Evolutionary conservation across 2,888 invertebrate species (phyloP), one percentile per base, ranked within the genome.

Genomic region (Troides aeacus): DNA sequence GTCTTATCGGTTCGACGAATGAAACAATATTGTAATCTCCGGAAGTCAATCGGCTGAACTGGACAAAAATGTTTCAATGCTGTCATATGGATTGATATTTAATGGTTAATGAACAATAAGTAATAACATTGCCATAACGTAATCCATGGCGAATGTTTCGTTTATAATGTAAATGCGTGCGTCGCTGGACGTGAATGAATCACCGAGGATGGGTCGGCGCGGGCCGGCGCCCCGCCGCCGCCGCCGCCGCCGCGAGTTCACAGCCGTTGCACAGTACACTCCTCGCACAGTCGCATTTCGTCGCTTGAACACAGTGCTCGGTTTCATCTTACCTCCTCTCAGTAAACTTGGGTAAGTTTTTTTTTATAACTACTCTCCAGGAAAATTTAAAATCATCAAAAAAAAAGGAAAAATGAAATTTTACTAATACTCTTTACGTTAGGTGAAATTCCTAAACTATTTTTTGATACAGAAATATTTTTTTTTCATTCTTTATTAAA

Each of bases 221-320:
- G 4, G n/a, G 7, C 21, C n/a, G 21, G n/a, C n/a, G n/a, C n/a
- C 76, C 78, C 80, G 77, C 81, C 84, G 82, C 84, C 85, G 83
- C 81, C 84, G 78, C 74, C 74, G 73, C 74, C 70, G 70, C 71
- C 72, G 74, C 67, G 70, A 67, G 56, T 66, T 76, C 73, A 74
- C 75, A 70, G 69, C 21, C 21, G 21, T 21, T 21, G 21, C 21
- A 64, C 68, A 71, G 60, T 71, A 46, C 36, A 64, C 68, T 71
- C 58, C 63, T 63, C 73, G 65, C 71, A 60, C 73, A 90, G 90
- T 90, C 85, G 86, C 81, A 76, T 81, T 83, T 83, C 82, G 83
- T 83, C 85, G 81, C 79, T 80, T 82, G 80, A 75, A 74, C 77
- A 77, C 74, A 79, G 87, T 87, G 87, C 81, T 85, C 89, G 86